Evolutionary conservation across 2,797 vertebrate genomes (phyloP).

Genomic region (Lerista edwardsae): DNA sequence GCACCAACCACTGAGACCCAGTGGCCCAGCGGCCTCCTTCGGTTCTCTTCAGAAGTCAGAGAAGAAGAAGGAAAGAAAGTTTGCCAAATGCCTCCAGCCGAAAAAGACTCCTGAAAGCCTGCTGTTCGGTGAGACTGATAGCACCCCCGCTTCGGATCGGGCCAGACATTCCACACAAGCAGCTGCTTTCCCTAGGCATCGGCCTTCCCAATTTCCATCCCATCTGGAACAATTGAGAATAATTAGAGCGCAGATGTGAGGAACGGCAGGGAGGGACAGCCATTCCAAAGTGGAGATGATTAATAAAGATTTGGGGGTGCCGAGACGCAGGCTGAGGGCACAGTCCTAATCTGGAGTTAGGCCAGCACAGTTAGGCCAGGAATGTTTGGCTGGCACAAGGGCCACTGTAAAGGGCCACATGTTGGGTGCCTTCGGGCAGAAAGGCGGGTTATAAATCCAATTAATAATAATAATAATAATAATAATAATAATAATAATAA

Average conservation of each 20-base stretch:
- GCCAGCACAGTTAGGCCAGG: too few species aligned
- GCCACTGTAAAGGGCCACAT: too few species aligned
- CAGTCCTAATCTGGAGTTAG: not conserved
- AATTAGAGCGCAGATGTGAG: conserved; percentile 22
- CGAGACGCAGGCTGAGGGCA: not conserved
- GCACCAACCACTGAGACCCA: not conserved
- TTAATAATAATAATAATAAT: too few species aligned
- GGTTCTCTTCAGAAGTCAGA: conserved; percentile 11
- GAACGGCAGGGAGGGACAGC: not conserved
- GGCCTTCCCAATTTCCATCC: conserved; percentile 16
- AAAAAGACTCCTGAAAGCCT: not conserved
- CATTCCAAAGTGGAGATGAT: not conserved
- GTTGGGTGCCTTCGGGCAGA: too few species aligned
- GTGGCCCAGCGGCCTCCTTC: conserved; percentile 12
- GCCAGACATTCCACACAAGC: not conserved
- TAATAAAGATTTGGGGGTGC: not conserved
- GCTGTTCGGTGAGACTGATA: conserved; percentile 4
- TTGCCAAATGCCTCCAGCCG: not conserved
- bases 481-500: too few species aligned
- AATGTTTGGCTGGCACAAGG: too few species aligned
- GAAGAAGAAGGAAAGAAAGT: not conserved
- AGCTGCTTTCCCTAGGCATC: conserved; percentile 15
- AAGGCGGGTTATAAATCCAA: too few species aligned
- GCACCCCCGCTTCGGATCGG: not conserved
- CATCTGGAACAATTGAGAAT: conserved; percentile 17